phyloP scores from a whole-genome alignment of 1,140 invertebrate species.

The Ostrea edulis region DNA sequence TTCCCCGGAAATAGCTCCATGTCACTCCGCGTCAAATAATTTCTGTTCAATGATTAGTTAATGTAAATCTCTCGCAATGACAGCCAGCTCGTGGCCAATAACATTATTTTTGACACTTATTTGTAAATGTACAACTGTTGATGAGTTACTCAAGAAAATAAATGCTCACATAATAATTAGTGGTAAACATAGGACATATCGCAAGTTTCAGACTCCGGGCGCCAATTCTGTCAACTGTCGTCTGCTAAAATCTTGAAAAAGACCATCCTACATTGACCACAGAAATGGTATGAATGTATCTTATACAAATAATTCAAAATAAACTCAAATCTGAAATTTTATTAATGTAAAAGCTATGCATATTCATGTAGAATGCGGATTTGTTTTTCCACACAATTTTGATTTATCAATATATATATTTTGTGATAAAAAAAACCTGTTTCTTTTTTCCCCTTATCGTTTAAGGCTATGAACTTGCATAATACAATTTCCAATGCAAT shows the following conservation, averaged over 20 bases:
- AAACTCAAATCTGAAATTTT: conserved; percentile 6
- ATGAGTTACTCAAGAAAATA: conserved; percentile 39
- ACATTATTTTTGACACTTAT: conserved; percentile 27
- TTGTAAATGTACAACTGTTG: conserved; percentile 35
- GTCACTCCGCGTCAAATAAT: conserved; percentile 32
- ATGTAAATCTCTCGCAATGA: conserved; percentile 21
- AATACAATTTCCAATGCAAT: too few species aligned
- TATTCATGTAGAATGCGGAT: background rate
- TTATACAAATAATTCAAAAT: conserved; percentile 3
- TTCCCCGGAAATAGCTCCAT: conserved; percentile 16
- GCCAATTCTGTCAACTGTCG: conserved; percentile 25
- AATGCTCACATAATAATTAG: conserved; percentile 38
- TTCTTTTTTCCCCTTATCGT: too few species aligned
- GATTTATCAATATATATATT: too few species aligned
- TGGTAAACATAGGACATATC: conserved; percentile 8
- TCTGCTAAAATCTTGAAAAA: conserved; percentile 21
- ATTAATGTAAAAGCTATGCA: background rate
- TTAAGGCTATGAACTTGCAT: too few species aligned
- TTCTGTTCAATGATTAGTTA: conserved; percentile 35
- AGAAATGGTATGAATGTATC: background rate
- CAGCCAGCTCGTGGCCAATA: conserved; percentile 29
- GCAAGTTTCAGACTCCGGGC: conserved; percentile 13
- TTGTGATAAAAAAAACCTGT: too few species aligned
- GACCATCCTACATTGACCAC: conserved; percentile 16
- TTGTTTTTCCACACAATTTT: background rate